phyloP scores from a whole-genome alignment of 2,888 invertebrate species.

The Diarsia brunnea region DNA sequence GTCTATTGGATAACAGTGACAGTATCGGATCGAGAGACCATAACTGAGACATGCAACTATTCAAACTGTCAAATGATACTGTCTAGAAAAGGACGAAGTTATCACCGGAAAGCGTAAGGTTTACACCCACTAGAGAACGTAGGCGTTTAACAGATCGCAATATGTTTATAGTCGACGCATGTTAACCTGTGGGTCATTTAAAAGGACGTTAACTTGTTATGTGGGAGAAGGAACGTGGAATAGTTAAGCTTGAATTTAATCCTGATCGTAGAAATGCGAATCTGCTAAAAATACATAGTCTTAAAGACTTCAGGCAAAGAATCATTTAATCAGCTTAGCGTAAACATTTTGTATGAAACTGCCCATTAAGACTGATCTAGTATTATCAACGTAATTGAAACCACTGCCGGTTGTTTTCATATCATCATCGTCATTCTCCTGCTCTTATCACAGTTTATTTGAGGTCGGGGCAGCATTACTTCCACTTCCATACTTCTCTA shows the following conservation, averaged over 20 bases:
- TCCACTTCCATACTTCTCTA: no score
- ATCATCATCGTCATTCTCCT: no score
- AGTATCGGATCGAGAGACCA: constrained; percentile 31
- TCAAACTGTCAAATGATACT: constrained; percentile 50
- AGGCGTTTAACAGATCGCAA: constrained; percentile 35
- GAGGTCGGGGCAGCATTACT: no score
- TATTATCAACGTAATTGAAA: not conserved
- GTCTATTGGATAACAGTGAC: constrained; percentile 32
- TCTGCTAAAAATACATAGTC: not conserved
- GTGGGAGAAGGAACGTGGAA: constrained; percentile 3
- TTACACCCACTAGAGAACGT: constrained; percentile 49
- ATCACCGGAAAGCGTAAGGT: constrained; percentile 41
- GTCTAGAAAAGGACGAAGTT: constrained; percentile 45
- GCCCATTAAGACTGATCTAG: not conserved
- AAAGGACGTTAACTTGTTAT: constrained; percentile 9
- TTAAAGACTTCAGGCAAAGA: not conserved
- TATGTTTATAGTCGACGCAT: constrained; percentile 33
- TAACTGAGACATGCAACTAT: constrained; percentile 39
- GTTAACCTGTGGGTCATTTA: constrained; percentile 33
- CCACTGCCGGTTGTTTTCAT: not conserved
- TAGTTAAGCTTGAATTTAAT: not conserved
- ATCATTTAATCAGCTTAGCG: not conserved
- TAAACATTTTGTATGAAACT: not conserved
- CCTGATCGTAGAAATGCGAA: not conserved
- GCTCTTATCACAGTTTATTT: no score